Base-by-base conservation (phyloP, 2,113 vertebrate species). In the Odocoileus virginianus region DNA sequence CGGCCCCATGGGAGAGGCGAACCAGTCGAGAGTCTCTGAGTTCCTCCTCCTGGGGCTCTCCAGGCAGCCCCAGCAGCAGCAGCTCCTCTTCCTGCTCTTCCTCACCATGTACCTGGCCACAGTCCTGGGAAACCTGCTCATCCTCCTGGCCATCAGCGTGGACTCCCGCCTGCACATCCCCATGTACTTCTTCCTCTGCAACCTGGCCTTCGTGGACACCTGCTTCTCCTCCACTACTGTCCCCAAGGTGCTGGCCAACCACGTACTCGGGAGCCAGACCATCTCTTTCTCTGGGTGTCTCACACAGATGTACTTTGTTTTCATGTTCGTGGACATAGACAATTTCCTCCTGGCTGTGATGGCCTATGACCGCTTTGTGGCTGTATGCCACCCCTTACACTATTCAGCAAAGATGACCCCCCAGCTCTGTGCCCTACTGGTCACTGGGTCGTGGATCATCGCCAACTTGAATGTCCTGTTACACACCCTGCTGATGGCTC, bases 121-220 rank as follows among this genome's bases (percentile, higher is more conserved):
- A 0, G 0, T 98, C 79, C 96, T 95, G 52, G 92, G 98, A 40
- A 98, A 98, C 97, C 28, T 97, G 67, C 74, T 76, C 0, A 92
- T 98, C 60, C 55, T 98, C 2, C 0, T 87, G 40, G 97, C 97
- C 93, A 64, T 98, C 3, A 0, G 87, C n/a, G 28, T 85, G 2
- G 94, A 98, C 28, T 0, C 86, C 13, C 84, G 0, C 14, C 96
- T 99, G 82, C 98, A 98, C 92, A 97, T 19, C 50, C 98, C 98
- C 88, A 98, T 98, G 98, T 98, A 98, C 96, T 98, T 98, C 67
- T 97, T 98, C 74, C 98, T 99, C 0, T 30, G 97, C 97, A 98
- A 91, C 16, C 67, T 98, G 17, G 94, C 98, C 93, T 79, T 98
- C 0, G 87, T 98, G 96, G 98, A 99, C n/a, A 21, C 98, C 87